Evolutionary conservation across 2,113 vertebrate genomes (phyloP), one percentile per base, ranked within the genome.

Genomic region (Riparia riparia): DNA sequence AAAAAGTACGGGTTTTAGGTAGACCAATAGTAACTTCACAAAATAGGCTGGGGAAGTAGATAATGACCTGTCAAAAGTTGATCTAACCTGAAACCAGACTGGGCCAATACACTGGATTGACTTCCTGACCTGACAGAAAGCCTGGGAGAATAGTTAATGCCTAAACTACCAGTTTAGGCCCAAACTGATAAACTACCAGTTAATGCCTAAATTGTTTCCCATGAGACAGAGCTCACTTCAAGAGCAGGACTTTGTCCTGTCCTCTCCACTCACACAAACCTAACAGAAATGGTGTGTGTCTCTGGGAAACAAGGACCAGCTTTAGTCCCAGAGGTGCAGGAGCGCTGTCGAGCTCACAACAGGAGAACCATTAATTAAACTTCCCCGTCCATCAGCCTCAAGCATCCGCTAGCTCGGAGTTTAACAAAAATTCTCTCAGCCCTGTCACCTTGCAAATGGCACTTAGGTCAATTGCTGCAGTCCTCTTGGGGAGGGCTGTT

Each of bases 401-500:
- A 24, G 71, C 41, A 50, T 26, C 42, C 65, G 56, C 37, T 57
- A 74, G 56, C 37, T 61, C 10, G 11, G 24, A 68, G 6, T 24
- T 57, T 5, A 45, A 56, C 11, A 76, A 12, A 14, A n/a, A 17
- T 22, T 26, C 31, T 41, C 34, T 45, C 31, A 56, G 22, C 64
- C 50, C 28, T 37, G 37, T 41, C 22, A 44, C 45, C 58, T 45
- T 53, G 25, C 10, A 50, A 74, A 47, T 3, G 9, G 14, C 69
- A 26, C 24, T 54, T n/a, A 4, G 0, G 14, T 17, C 18, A 64
- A 7, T 16, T 45, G 28, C 34, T 88, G 34, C 29, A 19, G 25
- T 24, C 16, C 24, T 63, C 7, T 21, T 0, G 0, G 34, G 32
- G 28, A 44, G 5, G 47, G 32, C 15, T 34, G 14, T 32, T 51